These are phyloP conservation scores for Latrodectus hesperus DNA, from an alignment of 2,888 invertebrate species.

Conservation along the genomic window DNA sequence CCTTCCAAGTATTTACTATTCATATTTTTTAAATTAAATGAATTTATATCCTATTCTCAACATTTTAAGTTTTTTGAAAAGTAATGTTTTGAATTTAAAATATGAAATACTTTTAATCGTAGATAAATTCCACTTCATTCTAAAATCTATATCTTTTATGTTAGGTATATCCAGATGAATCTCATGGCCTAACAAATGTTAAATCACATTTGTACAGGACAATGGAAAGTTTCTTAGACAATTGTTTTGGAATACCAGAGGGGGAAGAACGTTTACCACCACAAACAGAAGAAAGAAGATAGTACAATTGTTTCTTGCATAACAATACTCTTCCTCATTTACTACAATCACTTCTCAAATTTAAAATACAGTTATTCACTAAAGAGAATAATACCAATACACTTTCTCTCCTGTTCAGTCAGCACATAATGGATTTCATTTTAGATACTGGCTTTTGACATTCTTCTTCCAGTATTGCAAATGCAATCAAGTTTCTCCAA, in stretches of 20 bases:
- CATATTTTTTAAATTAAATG: too few species aligned
- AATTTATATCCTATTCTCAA: too few species aligned
- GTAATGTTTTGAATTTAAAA: too few species aligned
- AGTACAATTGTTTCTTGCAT: background rate
- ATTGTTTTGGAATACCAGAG: conserved; percentile 81
- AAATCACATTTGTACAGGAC: conserved; percentile 91
- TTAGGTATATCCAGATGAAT: conserved; percentile 94
- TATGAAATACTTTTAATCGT: too few species aligned
- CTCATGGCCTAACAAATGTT: conserved; percentile 88
- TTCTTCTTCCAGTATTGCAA: conserved; percentile 1
- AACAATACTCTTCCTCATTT: conserved; percentile 12
- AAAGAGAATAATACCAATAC: background rate
- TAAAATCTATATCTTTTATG: background rate
- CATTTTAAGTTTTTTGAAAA: too few species aligned
- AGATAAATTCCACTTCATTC: background rate
- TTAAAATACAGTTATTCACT: conserved; percentile 13
- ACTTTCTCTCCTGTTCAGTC: conserved; percentile 16
- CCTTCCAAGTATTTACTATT: too few species aligned
- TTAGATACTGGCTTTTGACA: background rate
- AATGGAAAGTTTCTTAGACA: conserved; percentile 93
- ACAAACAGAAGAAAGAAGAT: conserved; percentile 58
- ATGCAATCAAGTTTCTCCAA: background rate
- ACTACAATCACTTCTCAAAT: conserved; percentile 47
- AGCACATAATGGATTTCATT: conserved; percentile 26
- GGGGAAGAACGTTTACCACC: conserved; percentile 51